Percentiles rank a stretch among this genome's conserved stretches.
phyloP scores from a whole-genome alignment of 2,797 vertebrate genomes.

The Pachyuromys duprasi region DNA sequence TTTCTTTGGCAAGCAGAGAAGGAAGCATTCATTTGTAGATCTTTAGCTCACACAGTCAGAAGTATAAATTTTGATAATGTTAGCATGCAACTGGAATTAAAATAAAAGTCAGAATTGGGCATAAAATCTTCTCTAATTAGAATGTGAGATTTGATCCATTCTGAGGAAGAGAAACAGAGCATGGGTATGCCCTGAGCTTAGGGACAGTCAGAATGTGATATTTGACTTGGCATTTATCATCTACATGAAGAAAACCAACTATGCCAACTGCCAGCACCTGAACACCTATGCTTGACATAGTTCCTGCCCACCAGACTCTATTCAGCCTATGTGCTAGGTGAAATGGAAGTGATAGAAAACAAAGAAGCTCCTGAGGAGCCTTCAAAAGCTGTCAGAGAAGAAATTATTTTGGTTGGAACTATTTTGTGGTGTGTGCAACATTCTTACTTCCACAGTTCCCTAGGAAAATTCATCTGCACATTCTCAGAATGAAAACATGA shows the following conservation, averaged over 20 bases:
- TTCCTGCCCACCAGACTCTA: background rate
- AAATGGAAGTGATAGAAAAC: background rate
- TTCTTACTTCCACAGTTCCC: background rate
- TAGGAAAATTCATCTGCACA: background rate
- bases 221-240: background rate
- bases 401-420: background rate
- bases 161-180: background rate
- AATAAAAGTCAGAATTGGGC: background rate
- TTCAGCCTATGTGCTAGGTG: background rate
- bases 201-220: background rate
- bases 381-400: background rate
- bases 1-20: background rate
- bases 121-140: background rate
- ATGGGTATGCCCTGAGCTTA: background rate
- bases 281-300: background rate
- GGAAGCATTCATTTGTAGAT: background rate
- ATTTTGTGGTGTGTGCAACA: background rate
- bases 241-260: background rate
- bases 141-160: background rate
- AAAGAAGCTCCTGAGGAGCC: background rate
- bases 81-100: background rate
- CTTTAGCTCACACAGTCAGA: background rate
- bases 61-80: background rate
- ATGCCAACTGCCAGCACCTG: background rate
- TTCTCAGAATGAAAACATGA: background rate